These are phyloP conservation scores for Drosophila baimaii DNA, from an alignment of 1,140 invertebrate genomes.

Conservation along the genomic window DNA sequence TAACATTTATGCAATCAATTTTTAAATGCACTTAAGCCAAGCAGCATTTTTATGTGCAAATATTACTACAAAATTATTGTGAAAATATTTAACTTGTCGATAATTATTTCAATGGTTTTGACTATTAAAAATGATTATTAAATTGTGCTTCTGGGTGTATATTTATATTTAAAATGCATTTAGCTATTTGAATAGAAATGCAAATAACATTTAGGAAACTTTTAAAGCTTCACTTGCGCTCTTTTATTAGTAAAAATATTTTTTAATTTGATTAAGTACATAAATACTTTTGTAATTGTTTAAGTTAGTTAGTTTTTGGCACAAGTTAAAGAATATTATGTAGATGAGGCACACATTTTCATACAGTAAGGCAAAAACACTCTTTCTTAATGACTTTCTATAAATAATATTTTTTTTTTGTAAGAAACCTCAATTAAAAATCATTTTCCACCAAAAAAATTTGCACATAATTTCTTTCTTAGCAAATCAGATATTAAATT, in stretches of 20 bases:
- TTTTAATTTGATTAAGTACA: background rate
- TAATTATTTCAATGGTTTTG: slow-evolving; percentile 29
- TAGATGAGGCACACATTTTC: too few species aligned
- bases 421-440: background rate
- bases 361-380: too few species aligned
- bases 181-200: background rate
- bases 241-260: background rate
- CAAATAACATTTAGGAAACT: background rate
- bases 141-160: background rate
- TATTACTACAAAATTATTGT: slow-evolving; percentile 1
- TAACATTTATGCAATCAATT: slow-evolving; percentile 65
- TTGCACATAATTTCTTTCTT: slow-evolving; percentile 2
- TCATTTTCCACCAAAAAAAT: background rate
- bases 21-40: slow-evolving; percentile 25
- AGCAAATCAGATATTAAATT: slow-evolving; percentile 9
- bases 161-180: background rate
- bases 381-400: background rate
- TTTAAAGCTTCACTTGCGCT: too few species aligned
- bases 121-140: slow-evolving; percentile 4
- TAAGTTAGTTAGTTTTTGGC: too few species aligned
- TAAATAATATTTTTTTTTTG: too few species aligned
- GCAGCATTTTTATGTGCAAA: slow-evolving; percentile 12
- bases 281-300: too few species aligned
- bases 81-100: slow-evolving; percentile 12
- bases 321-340: too few species aligned